Conservation (phyloP, 2,888 invertebrate genomes). For the Sylvicola cinctus region DNA sequence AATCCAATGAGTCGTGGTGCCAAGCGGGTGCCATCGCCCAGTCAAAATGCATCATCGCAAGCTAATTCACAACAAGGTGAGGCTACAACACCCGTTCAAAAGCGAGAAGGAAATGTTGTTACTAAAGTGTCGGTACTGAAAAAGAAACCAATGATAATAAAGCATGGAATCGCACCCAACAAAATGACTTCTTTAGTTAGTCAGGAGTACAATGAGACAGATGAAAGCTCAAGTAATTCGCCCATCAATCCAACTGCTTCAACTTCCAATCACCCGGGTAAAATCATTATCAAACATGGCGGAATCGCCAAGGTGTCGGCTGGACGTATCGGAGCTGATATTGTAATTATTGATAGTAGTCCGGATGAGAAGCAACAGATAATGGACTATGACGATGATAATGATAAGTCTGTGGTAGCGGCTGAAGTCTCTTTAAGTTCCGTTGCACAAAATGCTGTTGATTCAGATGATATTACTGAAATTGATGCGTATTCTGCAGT, state of each 20-base stretch:
- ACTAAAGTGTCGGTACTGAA: conserved; percentile 18
- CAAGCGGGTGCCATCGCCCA: conserved; percentile 20
- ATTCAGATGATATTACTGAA: conserved; percentile 34
- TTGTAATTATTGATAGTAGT: conserved; percentile 17
- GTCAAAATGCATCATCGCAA: conserved; percentile 7
- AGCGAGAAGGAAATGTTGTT: conserved; percentile 4
- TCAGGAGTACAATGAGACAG: conserved; percentile 36
- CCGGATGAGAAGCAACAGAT: conserved; percentile 28
- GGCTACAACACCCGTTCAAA: background rate
- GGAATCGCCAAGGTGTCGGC: no score
- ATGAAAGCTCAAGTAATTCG: conserved; percentile 34
- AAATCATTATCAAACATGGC: no score
- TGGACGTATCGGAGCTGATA: conserved; percentile 8
- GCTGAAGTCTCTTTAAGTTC: conserved; percentile 36
- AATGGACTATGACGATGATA: conserved; percentile 36
- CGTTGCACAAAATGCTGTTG: conserved; percentile 32
- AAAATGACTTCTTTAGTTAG: conserved; percentile 30
- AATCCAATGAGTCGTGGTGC: conserved; percentile 19
- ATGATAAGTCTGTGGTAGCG: conserved; percentile 33
- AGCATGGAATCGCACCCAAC: conserved; percentile 20
- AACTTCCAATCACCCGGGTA: conserved; percentile 3
- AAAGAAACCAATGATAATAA: conserved; percentile 26
- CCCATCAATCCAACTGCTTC: conserved; percentile 28
- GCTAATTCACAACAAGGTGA: background rate
- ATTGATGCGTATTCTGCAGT: conserved; percentile 30